Evolutionary conservation across 1,140 invertebrate species (phyloP).

Genomic region (Drosophila kanapiae): DNA sequence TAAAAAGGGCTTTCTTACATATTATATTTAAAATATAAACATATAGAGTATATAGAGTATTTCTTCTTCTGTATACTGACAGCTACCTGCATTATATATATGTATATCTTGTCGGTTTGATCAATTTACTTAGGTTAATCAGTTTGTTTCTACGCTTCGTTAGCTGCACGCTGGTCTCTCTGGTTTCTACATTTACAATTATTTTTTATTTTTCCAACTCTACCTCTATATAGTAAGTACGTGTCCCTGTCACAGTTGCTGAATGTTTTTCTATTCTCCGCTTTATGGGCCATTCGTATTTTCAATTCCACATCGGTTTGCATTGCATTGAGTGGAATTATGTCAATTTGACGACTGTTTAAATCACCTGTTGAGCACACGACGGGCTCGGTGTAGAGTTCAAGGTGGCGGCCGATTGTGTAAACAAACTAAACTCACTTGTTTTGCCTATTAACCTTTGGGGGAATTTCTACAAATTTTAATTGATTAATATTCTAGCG

Average conservation of each 20-base stretch:
- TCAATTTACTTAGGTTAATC: slow-evolving; percentile 52
- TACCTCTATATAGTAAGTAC: not conserved
- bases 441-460: slow-evolving; percentile 10
- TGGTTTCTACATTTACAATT: slow-evolving; percentile 31
- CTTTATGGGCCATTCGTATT: slow-evolving; percentile 34
- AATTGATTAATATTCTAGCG: not conserved
- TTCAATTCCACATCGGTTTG: slow-evolving; percentile 23
- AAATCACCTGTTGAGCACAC: slow-evolving; percentile 34
- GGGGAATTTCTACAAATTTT: not conserved
- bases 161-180: slow-evolving; percentile 61
- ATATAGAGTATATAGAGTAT: slow-evolving; percentile 6
- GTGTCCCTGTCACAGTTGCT: slow-evolving; percentile 45
- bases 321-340: slow-evolving; percentile 39
- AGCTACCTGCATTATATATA: not conserved
- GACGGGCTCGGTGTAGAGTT: slow-evolving; percentile 24
- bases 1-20: too few relatives aligned
- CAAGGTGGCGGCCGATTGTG: slow-evolving; percentile 28
- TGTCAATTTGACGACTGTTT: slow-evolving; percentile 40
- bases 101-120: slow-evolving; percentile 14
- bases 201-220: slow-evolving; percentile 11
- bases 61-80: not conserved
- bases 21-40: too few relatives aligned
- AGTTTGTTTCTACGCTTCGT: slow-evolving; percentile 71
- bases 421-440: slow-evolving; percentile 23
- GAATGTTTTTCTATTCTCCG: slow-evolving; percentile 41